Conservation (phyloP, 2,888 invertebrate genomes). For the Tinea semifulvella region DNA sequence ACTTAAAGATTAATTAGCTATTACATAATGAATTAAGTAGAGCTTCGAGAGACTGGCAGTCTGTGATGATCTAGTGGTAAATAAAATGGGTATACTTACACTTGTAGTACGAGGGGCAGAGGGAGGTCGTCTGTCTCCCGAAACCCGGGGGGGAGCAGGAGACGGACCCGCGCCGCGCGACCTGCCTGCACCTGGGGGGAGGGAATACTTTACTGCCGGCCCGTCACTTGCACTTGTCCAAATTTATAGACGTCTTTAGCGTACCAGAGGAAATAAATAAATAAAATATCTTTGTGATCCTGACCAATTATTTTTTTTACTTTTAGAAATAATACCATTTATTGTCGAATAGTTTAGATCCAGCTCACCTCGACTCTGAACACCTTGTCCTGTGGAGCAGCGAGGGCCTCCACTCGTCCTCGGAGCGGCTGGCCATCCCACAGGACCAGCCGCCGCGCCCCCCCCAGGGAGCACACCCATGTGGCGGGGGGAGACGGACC, state of each 20-base stretch:
- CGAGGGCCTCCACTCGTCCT: constrained; percentile 70
- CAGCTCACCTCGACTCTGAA: constrained; percentile 67
- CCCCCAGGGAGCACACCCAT: constrained; percentile 68
- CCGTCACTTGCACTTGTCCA: no score
- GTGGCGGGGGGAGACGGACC: constrained; percentile 78
- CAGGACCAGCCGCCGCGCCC: constrained; percentile 66
- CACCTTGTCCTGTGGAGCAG: constrained; percentile 79
- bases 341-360: no score
- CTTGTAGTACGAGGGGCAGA: constrained; percentile 81
- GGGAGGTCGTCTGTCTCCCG: constrained; percentile 84
- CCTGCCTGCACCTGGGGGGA: constrained; percentile 57
- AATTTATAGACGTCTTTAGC: no score
- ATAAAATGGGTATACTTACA: constrained; percentile 74
- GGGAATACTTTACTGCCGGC: no score
- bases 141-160: constrained; percentile 84
- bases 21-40: no score
- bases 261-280: no score
- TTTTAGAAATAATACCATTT: no score
- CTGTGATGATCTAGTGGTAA: no score
- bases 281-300: no score
- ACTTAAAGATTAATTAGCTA: no score
- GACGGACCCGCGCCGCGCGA: constrained; percentile 68
- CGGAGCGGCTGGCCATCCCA: constrained; percentile 75
- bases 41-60: no score
- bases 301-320: no score